Evolutionary conservation across 2,888 invertebrate genomes (phyloP).

Genomic region (Phyllotreta striolata): DNA sequence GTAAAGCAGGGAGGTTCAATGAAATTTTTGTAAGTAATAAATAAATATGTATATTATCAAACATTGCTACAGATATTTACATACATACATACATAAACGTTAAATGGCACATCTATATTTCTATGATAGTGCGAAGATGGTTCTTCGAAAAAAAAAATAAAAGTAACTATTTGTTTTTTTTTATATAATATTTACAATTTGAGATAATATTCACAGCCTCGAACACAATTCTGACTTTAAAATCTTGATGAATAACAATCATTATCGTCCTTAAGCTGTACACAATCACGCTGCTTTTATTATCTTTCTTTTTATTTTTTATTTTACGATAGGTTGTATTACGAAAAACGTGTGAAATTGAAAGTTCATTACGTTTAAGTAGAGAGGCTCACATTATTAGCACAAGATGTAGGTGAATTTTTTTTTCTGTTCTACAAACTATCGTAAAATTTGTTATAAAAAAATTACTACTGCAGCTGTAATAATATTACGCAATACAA

Average conservation of each 20-base stretch:
- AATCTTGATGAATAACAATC: slow-evolving; percentile 35
- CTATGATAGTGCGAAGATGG: slow-evolving; percentile 48
- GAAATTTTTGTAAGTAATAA: slow-evolving; percentile 45
- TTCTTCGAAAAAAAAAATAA: slow-evolving; percentile 47
- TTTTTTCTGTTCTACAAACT: too few species aligned
- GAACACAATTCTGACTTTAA: slow-evolving; percentile 50
- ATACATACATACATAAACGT: slow-evolving; percentile 50
- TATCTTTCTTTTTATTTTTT: slow-evolving; percentile 25
- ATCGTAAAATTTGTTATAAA: background rate
- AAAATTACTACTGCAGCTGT: slow-evolving; percentile 29
- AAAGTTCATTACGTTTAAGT: too few species aligned
- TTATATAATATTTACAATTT: slow-evolving; percentile 45
- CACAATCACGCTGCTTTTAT: slow-evolving; percentile 38
- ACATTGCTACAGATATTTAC: slow-evolving; percentile 54
- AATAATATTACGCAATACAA: slow-evolving; percentile 34
- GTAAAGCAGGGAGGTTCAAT: slow-evolving; percentile 45
- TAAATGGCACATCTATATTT: slow-evolving; percentile 55
- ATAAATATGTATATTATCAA: slow-evolving; percentile 57
- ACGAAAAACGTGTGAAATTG: background rate
- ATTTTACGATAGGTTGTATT: background rate
- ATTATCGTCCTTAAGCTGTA: slow-evolving; percentile 25
- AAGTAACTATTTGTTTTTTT: slow-evolving; percentile 36
- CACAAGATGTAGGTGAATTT: too few species aligned
- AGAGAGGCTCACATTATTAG: too few species aligned
- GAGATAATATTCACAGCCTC: slow-evolving; percentile 57